Conservation (phyloP, 2,888 invertebrate genomes). For the Dasysyrphus tricinctus region DNA sequence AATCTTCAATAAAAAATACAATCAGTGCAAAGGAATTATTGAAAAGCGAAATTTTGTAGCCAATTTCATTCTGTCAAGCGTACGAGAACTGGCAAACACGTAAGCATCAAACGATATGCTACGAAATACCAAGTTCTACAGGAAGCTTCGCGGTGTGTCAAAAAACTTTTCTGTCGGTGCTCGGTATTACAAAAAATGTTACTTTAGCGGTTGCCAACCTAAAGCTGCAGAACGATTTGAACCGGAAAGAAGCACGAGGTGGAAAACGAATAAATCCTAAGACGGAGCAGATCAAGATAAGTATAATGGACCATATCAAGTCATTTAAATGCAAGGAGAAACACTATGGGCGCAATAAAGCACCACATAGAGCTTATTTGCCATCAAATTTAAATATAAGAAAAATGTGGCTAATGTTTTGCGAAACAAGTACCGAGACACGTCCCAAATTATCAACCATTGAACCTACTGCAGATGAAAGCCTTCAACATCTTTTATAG, state of each 20-base stretch:
- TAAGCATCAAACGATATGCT: constrained; percentile 19
- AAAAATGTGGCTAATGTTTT: too few species aligned
- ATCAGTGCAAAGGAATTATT: constrained; percentile 12
- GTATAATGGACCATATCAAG: constrained; percentile 24
- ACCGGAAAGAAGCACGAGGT: constrained; percentile 13
- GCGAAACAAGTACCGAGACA: neutral
- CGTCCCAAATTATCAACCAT: neutral
- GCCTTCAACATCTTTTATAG: constrained; percentile 13
- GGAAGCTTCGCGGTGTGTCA: constrained; percentile 28
- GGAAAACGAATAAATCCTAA: constrained; percentile 28
- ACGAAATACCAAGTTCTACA: constrained; percentile 23
- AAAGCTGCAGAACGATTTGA: constrained; percentile 19
- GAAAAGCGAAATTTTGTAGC: constrained; percentile 16
- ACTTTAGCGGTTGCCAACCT: constrained; percentile 23
- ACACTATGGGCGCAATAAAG: too few species aligned
- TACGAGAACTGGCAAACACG: neutral
- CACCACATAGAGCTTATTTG: too few species aligned
- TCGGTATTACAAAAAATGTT: too few species aligned
- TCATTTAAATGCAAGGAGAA: too few species aligned
- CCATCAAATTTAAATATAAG: too few species aligned
- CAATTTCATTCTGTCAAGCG: constrained; percentile 24
- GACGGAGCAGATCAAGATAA: constrained; percentile 12
- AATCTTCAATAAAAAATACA: too few species aligned
- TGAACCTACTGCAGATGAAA: constrained; percentile 17
- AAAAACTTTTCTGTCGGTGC: constrained; percentile 40